phyloP scores from a whole-genome alignment of 2,888 invertebrate species.

The Cerastoderma edule region DNA sequence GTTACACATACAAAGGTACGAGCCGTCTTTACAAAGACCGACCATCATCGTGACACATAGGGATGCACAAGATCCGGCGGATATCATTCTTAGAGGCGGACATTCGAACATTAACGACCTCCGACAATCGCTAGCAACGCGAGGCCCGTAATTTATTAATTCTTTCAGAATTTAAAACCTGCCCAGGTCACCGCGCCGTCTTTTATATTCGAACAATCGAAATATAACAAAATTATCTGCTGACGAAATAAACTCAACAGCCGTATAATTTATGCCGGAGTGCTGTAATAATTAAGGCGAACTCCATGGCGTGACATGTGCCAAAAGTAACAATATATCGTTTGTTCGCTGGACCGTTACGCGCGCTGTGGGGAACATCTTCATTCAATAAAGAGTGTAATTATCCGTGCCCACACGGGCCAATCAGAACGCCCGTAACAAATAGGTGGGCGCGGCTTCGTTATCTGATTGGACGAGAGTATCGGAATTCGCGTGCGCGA shows the following conservation, averaged over 20 bases:
- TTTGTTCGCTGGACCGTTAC: slow-evolving; percentile 18
- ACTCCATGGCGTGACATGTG: slow-evolving; percentile 20
- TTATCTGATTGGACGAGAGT: slow-evolving; percentile 24
- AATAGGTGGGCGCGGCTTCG: slow-evolving; percentile 14
- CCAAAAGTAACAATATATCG: slow-evolving; percentile 27
- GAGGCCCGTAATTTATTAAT: no score
- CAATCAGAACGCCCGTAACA: slow-evolving; percentile 36
- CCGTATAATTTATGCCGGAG: slow-evolving; percentile 23
- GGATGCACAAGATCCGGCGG: no score
- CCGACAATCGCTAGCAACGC: no score
- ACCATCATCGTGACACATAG: no score
- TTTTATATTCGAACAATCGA: slow-evolving; percentile 7
- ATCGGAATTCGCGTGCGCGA: slow-evolving; percentile 23
- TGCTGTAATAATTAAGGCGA: slow-evolving; percentile 23
- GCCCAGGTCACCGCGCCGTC: slow-evolving; percentile 2
- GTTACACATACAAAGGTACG: no score
- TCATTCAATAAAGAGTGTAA: slow-evolving; percentile 12
- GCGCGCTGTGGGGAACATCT: slow-evolving; percentile 13
- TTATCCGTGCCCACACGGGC: not conserved
- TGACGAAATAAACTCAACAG: slow-evolving; percentile 11
- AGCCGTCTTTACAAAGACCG: no score
- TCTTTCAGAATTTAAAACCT: no score
- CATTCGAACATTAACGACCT: no score
- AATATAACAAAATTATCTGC: slow-evolving; percentile 24
- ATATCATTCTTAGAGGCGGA: no score